Base-by-base conservation (phyloP, 2,113 vertebrate species). In the Potamarius usumacintae region DNA sequence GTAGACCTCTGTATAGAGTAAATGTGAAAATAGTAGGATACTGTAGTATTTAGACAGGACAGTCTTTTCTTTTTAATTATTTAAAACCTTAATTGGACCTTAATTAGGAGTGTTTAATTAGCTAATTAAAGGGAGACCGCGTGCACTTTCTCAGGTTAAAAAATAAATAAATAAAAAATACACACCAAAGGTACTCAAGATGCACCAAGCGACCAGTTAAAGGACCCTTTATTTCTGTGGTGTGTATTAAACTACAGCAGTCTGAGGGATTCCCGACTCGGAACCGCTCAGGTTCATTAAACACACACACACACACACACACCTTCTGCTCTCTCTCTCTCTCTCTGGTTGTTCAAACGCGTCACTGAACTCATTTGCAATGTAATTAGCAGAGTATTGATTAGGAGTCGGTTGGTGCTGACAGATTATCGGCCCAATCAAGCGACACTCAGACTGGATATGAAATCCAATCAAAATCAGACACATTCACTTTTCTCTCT, bases 321-420 rank as follows among this genome's bases (percentile, higher is more conserved):
- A 42, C 42, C 17, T 50, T 63, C 53, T 57, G n/a, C 52, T 79
- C 57, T 62, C 60, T 15, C 15, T 60, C 50, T n/a, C 53, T 17
- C 77, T 42, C 20, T 77, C 7, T 53, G 25, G 60, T 67, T 65
- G 63, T 58, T 79, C 57, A 76, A 80, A 10, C 86, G 89, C 84
- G 65, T 91, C 86, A 90, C 79, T 78, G 82, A 27, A 80, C 83
- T 90, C 86, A 76, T 87, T 89, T 91, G 86, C 90, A 84, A 55
- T 81, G 79, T 87, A 90, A 86, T 91, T 88, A 86, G 87, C 87
- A 84, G 78, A 82, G 83, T 90, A 91, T 89, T 87, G 89, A 90
- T 90, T 90, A 8, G 30, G 50, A 89, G 42, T 60, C 67, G 74
- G 58, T 81, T 84, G 81, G 25, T 58, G 71, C 76, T 85, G 80